A percentile compares a stretch with the other conserved stretches of the same genome.
Conservation (phyloP, 2,797 vertebrate species). For the Dendrocincla tyrannina region DNA sequence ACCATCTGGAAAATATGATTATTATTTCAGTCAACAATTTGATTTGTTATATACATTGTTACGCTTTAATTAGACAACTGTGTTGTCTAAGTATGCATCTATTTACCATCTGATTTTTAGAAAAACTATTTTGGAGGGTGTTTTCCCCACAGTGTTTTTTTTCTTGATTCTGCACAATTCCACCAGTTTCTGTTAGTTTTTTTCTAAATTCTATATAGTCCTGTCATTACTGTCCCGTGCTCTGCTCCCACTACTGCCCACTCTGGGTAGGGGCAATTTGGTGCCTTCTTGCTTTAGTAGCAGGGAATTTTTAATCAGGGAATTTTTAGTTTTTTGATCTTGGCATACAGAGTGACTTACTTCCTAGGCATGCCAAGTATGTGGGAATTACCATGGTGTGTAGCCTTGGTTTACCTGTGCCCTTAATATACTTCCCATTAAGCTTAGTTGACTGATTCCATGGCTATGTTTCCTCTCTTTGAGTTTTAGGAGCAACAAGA, state of each 20-base stretch:
- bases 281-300: background rate
- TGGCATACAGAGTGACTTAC: background rate
- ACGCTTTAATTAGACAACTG: background rate
- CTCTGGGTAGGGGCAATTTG: background rate
- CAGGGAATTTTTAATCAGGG: background rate
- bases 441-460: background rate
- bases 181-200: background rate
- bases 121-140: background rate
- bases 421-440: background rate
- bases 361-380: background rate
- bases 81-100: background rate
- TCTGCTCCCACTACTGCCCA: background rate
- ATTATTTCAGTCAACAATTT: background rate
- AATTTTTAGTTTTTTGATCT: background rate
- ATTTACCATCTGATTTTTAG: background rate
- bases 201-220: fast-evolving
- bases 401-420: background rate
- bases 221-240: background rate
- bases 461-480: background rate
- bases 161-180: background rate
- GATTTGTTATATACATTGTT: background rate
- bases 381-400: background rate
- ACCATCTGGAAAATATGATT: background rate
- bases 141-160: background rate
- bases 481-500: background rate